Conservation (phyloP, 1,140 invertebrate genomes). For the Leptestheria dahalacensis region DNA sequence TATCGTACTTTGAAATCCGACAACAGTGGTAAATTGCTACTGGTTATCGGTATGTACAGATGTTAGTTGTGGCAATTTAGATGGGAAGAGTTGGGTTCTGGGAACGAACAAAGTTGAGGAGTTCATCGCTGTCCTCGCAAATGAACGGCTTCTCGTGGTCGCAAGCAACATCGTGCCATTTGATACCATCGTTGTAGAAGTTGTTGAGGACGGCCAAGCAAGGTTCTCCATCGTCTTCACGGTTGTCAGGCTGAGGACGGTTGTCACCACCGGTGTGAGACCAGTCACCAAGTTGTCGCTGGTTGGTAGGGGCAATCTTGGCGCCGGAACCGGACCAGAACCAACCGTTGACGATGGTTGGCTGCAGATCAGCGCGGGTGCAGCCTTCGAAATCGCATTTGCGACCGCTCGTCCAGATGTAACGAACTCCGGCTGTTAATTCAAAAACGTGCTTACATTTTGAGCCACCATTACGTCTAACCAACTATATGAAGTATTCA, state of each 20-base stretch:
- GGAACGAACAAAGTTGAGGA: conserved; percentile 75
- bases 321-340: conserved; percentile 84
- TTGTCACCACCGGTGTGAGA: conserved; percentile 68
- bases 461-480: no score
- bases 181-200: conserved; percentile 80
- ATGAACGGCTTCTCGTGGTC: conserved; percentile 84
- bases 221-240: conserved; percentile 72
- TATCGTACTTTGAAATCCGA: not conserved
- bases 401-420: conserved; percentile 78
- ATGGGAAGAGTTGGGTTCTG: conserved; percentile 68
- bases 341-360: conserved; percentile 77
- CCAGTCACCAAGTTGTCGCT: conserved; percentile 76
- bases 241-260: conserved; percentile 71
- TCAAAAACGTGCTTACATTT: no score
- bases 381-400: conserved; percentile 86
- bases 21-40: no score
- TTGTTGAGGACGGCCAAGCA: conserved; percentile 79
- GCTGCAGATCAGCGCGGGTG: conserved; percentile 68
- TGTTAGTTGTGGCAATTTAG: conserved; percentile 31
- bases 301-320: conserved; percentile 71
- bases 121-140: conserved; percentile 79
- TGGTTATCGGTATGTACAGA: not conserved
- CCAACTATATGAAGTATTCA: no score
- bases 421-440: conserved; percentile 39
- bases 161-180: conserved; percentile 84